Evolutionary conservation across 2,797 vertebrate species (phyloP).

Genomic region (Squalus acanthias): DNA sequence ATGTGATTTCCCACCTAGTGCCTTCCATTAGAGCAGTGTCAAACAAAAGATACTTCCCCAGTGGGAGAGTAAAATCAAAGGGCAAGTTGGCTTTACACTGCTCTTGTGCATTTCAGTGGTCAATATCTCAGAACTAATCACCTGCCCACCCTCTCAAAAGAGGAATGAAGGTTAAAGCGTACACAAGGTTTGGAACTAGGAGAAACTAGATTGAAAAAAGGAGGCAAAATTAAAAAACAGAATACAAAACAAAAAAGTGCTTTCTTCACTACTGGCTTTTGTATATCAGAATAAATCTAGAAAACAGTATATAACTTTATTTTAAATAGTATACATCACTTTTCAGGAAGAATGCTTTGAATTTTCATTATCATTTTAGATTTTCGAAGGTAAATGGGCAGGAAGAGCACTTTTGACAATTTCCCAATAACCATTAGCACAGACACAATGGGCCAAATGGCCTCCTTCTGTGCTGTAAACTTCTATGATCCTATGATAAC

Average conservation of each 20-base stretch:
- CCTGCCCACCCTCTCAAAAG: neutral
- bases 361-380: neutral
- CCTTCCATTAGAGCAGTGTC: neutral
- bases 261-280: neutral
- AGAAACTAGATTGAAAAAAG: neutral
- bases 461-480: too few species aligned
- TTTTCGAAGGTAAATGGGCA: neutral
- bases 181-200: neutral
- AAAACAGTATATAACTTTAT: neutral
- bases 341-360: neutral
- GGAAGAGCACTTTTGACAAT: neutral
- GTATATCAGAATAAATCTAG: neutral
- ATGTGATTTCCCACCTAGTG: neutral
- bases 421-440: too few species aligned
- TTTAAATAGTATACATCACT: neutral
- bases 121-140: neutral
- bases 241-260: neutral
- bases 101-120: neutral
- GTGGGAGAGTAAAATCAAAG: neutral
- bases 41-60: neutral
- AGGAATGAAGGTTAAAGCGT: neutral
- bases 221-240: neutral
- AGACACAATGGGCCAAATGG: too few species aligned
- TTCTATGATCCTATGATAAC: too few species aligned
- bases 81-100: neutral